A percentile compares a stretch with the other conserved stretches of the same genome.
These are phyloP conservation scores for Calephelis virginiensis DNA, from an alignment of 1,140 invertebrate species.

Conservation along the genomic window DNA sequence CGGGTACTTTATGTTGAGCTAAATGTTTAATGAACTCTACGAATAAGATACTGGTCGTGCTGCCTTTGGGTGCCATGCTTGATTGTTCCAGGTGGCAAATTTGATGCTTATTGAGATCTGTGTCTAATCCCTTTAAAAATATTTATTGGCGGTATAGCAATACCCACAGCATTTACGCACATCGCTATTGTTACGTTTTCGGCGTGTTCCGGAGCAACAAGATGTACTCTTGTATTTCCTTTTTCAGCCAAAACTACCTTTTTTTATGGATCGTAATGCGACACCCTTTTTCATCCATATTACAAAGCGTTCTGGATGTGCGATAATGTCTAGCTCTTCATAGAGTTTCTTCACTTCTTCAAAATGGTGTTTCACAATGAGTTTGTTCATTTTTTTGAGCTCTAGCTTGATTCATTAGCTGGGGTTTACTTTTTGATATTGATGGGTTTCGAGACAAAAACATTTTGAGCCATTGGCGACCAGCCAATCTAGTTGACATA, in stretches of 20 bases:
- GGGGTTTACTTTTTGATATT: slow-evolving; percentile 40
- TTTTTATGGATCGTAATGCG: slow-evolving; percentile 54
- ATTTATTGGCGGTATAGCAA: slow-evolving; percentile 50
- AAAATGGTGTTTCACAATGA: slow-evolving; percentile 51
- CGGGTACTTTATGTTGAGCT: no score
- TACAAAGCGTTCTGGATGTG: slow-evolving; percentile 53
- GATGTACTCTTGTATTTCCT: slow-evolving; percentile 55
- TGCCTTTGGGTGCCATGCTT: no score
- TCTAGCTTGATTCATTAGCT: slow-evolving; percentile 51
- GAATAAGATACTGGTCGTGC: no score
- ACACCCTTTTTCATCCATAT: slow-evolving; percentile 69
- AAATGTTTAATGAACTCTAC: no score
- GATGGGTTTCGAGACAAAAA: slow-evolving; percentile 33
- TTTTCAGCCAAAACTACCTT: slow-evolving; percentile 48
- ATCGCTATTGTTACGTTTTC: slow-evolving; percentile 36
- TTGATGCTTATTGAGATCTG: no score
- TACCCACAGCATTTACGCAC: slow-evolving; percentile 40
- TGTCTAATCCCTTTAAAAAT: slow-evolving; percentile 20
- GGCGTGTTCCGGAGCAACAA: slow-evolving; percentile 53
- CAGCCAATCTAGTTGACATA: slow-evolving; percentile 29
- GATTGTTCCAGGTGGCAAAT: no score
- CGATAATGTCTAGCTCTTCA: slow-evolving; percentile 29
- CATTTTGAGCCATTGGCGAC: slow-evolving; percentile 33
- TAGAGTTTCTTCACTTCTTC: slow-evolving; percentile 28
- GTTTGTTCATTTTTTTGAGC: slow-evolving; percentile 49